Conservation (phyloP, 2,113 vertebrate species). For the Proteles cristata region DNA sequence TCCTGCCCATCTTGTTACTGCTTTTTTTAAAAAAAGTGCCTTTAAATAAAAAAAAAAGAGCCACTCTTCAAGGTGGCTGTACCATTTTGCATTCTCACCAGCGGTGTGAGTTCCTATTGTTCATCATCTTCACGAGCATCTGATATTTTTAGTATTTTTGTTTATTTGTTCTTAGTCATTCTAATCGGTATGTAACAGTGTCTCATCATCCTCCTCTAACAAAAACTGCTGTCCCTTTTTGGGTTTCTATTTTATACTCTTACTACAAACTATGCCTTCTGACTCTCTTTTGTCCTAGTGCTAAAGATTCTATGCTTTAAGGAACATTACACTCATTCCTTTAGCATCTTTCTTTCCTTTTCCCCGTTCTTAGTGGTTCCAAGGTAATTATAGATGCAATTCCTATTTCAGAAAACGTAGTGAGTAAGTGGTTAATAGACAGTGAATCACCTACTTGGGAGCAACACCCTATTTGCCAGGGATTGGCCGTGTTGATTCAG, state of each 20-base stretch:
- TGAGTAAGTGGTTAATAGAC: neutral
- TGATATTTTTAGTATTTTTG: neutral
- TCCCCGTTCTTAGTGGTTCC: neutral
- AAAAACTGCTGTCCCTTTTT: neutral
- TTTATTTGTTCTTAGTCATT: neutral
- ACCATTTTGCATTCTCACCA: neutral
- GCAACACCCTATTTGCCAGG: neutral
- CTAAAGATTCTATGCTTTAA: neutral
- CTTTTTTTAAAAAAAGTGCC: too few relatives aligned
- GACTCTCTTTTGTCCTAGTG: neutral
- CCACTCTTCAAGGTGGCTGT: neutral
- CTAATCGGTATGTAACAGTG: neutral
- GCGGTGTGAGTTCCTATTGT: neutral
- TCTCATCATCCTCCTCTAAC: neutral
- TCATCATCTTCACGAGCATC: neutral
- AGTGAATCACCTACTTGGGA: constrained; percentile 11
- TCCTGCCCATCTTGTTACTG: too few relatives aligned
- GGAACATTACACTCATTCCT: rapidly evolving
- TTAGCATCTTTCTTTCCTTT: neutral
- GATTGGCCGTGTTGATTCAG: neutral
- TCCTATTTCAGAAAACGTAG: neutral
- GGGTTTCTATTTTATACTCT: neutral
- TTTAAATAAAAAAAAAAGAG: neutral
- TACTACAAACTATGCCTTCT: neutral
- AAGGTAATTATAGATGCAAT: neutral